Evolutionary conservation across 2,113 vertebrate genomes (phyloP).

Genomic region (Ophiodon elongatus): DNA sequence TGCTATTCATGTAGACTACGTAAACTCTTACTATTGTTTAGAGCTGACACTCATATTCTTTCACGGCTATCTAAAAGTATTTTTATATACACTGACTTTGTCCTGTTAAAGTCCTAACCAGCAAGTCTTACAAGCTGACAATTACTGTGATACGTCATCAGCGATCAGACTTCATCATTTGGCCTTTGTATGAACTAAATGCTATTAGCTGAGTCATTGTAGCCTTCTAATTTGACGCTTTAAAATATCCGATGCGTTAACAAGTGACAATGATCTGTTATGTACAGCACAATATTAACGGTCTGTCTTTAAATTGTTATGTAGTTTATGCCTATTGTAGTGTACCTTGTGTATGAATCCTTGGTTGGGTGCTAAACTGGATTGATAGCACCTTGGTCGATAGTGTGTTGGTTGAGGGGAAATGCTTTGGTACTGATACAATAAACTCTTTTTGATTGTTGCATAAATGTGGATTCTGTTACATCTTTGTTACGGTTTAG

Average conservation of each 20-base stretch:
- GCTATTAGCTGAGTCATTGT: background rate
- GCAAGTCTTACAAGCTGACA: background rate
- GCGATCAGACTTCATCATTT: background rate
- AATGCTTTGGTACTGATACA: slow-evolving; percentile 64
- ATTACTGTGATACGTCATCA: background rate
- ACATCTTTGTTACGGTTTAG: slow-evolving; percentile 7
- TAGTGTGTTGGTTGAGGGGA: slow-evolving; percentile 45
- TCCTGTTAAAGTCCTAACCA: background rate
- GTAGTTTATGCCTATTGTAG: background rate
- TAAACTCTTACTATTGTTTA: slow-evolving; percentile 2
- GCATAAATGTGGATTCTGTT: slow-evolving; percentile 38
- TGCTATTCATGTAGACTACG: background rate
- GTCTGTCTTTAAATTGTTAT: background rate
- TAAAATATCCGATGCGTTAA: slow-evolving; percentile 16
- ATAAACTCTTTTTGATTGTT: slow-evolving; percentile 71
- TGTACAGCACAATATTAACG: slow-evolving; percentile 29
- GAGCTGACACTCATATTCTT: slow-evolving; percentile 26
- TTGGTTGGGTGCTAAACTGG: slow-evolving; percentile 6
- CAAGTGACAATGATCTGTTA: background rate
- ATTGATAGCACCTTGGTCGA: slow-evolving; percentile 26
- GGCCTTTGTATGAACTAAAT: background rate
- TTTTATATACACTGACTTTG: background rate
- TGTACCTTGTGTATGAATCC: background rate
- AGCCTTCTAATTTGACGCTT: slow-evolving; percentile 2
- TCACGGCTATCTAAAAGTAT: slow-evolving; percentile 6